Base-by-base conservation (phyloP, 2,888 invertebrate species). In the Melanotus villosus region DNA sequence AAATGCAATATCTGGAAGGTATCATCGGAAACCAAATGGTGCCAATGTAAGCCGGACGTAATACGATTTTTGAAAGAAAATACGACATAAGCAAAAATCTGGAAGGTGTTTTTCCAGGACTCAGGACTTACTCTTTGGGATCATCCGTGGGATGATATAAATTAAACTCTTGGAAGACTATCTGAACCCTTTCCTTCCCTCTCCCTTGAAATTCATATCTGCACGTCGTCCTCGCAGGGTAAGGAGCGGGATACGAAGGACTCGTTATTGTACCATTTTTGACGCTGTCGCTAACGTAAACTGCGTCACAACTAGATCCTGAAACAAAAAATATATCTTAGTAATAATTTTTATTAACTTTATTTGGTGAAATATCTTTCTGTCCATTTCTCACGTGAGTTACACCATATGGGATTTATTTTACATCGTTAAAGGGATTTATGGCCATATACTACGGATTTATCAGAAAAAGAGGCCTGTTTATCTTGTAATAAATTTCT, bases 141-240 rank as follows among this genome's bases (percentile, higher is more conserved):
- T 88, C 88, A 77, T 89, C 89, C 32, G 87, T 83, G 30, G 90
- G 87, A 84, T 91, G 91, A 82, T 91, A 90, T 73, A 94, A 88
- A 85, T 92, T 92, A 84, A 96, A 95, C 84, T 94, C 93, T 82
- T 91, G 91, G 87, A 96, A 96, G 79, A 91, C 87, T 82, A 97
- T 89, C 87, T 94, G 93, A 75, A 97, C 92, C 79, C 94, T 87
- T 84, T 98, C 96, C 76, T 92, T 92, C 59, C 93, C 93, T 73
- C 92, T 88, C 43, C 96, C 97, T 80, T 92, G 92, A 85, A 98
- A 97, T 81, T 96, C 94, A 85, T 95, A 97, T 79, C 93, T 91
- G 85, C 97, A 98, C 78, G 91, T 90, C 63, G 93, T 90, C 80
- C 92, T 90, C 21, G 91, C 86, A 52, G 94, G 93, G 85, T 95